Base-by-base conservation (phyloP, 2,797 vertebrate genomes). In the Salarias fasciatus region DNA sequence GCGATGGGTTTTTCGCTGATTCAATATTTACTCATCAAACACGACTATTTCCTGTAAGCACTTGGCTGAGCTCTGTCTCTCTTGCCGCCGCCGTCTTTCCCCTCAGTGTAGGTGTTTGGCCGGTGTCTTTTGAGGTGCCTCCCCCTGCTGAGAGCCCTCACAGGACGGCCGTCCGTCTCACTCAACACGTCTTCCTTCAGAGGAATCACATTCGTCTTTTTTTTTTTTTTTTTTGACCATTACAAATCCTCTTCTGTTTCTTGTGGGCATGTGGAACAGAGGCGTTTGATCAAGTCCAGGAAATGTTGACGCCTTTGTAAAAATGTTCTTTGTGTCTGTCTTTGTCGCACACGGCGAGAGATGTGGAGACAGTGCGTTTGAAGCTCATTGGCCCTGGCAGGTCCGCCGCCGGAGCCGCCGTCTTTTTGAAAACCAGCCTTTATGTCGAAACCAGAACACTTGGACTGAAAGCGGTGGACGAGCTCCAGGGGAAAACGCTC, bases 21-120 rank as follows among this genome's bases (percentile, higher is more conserved):
- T 89, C 88, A 88, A 75, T 90, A 84, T 88, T 90, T 89, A 89
- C 86, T 86, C 85, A 79, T 83, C 84, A 89, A 90, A 90, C 88
- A 86, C 43, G 36, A 60, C 49, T 83, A 83, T 89, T 90, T 90
- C 80, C 86, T 88, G 86, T 87, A 86, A 90, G 87, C 88, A 81
- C 80, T 83, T 56, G 79, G 72, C 69, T 64, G 73, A 69, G 72
- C 62, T 70, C 71, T 70, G 10, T 38, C 63, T 74, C 71, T 87
- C 68, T 71, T 72, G 67, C 65, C n/a, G n/a, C n/a, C n/a, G n/a
- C n/a, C n/a, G 13, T 33, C 14, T 4, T 8, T 2, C n/a, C 45
- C 29, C 42, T n/a, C n/a, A n/a, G n/a, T n/a, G n/a, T n/a, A n/a
- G n/a, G n/a, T n/a, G n/a, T n/a, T n/a, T n/a, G n/a, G n/a, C n/a